Base-by-base conservation (phyloP, 2,113 vertebrate genomes). In the Calidris pygmaea region DNA sequence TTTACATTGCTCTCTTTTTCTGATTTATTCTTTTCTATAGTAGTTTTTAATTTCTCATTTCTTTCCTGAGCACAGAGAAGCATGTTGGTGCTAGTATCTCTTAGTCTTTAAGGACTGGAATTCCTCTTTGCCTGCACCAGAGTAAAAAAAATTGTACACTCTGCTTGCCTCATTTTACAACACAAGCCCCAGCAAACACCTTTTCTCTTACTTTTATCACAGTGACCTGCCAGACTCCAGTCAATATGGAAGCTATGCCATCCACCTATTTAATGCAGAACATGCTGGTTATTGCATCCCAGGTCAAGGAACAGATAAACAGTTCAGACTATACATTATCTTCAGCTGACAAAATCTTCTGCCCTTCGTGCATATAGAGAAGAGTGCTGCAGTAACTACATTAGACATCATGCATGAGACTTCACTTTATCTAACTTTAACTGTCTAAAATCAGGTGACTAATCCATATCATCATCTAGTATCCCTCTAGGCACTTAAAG, bases 331-430 rank as follows among this genome's bases (percentile, higher is more conserved):
- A 65, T 72, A 56, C 30, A 53, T 90, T 93, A 76, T 94, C 66
- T 85, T 82, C 71, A 95, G 39, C 62, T 94, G 90, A 94, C 67
- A 93, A 90, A 94, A 90, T 58, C 71, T 93, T 79, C 83, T 83
- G 74, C 66, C 79, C 79, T 88, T 90, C 9, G 0, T 85, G 35
- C 41, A 53, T 50, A 37, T 32, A 85, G 50, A 76, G 52, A 60
- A 34, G 71, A 76, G 41, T 45, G 8, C 24, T 93, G 13, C 48
- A 76, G 32, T 58, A 88, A 70, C 63, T 85, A 53, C 41, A 18
- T 53, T 73, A 91, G 72, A 20, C 58, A 41, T 18, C 1, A 0
- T 55, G 59, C 35, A 73, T 77, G 45, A 60, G 71, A 37, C 47
- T 93, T 85, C 63, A 53, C 29, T 88, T 93, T 93, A 88, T 93